Conservation (phyloP, 1,140 invertebrate species). For the Megalonaias nervosa region DNA sequence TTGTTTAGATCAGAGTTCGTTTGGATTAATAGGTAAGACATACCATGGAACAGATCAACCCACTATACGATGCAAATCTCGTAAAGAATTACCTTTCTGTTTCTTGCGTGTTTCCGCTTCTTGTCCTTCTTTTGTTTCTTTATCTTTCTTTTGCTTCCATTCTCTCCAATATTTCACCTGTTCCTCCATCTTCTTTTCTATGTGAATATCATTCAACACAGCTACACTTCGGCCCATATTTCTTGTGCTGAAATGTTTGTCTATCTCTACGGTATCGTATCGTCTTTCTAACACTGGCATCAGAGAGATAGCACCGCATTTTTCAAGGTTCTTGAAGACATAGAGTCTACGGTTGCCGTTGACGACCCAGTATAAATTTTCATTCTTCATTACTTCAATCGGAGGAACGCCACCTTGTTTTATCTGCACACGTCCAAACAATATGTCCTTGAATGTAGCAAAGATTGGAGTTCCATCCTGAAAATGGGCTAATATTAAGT, state of each 20-base stretch:
- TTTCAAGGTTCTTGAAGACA: conserved; percentile 26
- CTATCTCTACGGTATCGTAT: conserved; percentile 35
- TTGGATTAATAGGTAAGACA: too few species aligned
- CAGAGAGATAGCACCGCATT: conserved; percentile 24
- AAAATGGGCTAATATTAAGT: conserved; percentile 30
- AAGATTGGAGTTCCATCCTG: conserved; percentile 29
- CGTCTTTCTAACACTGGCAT: conserved; percentile 32
- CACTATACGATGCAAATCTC: too few species aligned
- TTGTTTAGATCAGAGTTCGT: too few species aligned
- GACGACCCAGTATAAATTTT: conserved; percentile 32
- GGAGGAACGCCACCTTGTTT: conserved; percentile 28
- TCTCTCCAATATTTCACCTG: conserved; percentile 31
- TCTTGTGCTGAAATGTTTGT: conserved; percentile 32
- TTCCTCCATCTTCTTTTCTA: conserved; percentile 20
- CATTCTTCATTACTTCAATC: conserved; percentile 33
- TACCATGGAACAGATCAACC: too few species aligned
- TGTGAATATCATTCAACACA: conserved; percentile 19
- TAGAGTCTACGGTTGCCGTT: conserved; percentile 32
- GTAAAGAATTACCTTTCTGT: not conserved
- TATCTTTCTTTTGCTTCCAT: conserved; percentile 27
- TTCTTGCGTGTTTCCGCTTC: conserved; percentile 2
- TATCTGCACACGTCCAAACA: conserved; percentile 28
- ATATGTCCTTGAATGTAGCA: conserved; percentile 21
- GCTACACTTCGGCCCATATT: conserved; percentile 26
- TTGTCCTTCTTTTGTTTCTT: conserved; percentile 10